Evolutionary conservation across 30 jellyfish, hydroid and myxozoan genomes (phyloP).

Genomic region (Mastigias papua): DNA sequence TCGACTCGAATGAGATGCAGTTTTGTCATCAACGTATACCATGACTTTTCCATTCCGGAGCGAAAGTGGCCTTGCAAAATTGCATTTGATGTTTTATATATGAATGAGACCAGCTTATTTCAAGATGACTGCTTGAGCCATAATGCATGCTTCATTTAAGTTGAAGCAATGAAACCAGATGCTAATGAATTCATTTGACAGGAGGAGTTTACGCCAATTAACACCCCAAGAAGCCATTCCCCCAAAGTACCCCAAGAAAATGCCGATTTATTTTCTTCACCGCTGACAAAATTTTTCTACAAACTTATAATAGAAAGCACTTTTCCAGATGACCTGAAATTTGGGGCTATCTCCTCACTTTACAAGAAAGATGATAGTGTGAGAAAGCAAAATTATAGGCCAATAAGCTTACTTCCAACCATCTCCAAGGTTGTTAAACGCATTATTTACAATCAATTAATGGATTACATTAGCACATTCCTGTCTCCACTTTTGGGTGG

Average conservation of each 20-base stretch:
- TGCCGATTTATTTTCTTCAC: not conserved
- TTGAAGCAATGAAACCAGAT: too few relatives aligned
- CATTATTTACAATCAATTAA: conserved; percentile 1
- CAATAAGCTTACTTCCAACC: not conserved
- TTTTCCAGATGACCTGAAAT: not conserved
- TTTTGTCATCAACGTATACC: too few relatives aligned
- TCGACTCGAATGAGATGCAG: too few relatives aligned
- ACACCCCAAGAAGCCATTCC: not conserved
- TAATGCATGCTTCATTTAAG: too few relatives aligned
- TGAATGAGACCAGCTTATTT: too few relatives aligned
- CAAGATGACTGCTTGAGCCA: too few relatives aligned
- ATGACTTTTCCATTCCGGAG: too few relatives aligned
- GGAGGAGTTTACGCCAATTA: too few relatives aligned
- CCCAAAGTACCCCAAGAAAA: not conserved
- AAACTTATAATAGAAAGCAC: not conserved
- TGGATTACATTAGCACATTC: conserved; percentile 7
- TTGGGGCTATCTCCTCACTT: not conserved
- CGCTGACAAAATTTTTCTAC: not conserved
- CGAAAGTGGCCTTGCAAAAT: too few relatives aligned
- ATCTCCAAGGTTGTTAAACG: conserved; percentile 23
- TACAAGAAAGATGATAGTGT: not conserved
- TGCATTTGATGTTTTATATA: too few relatives aligned
- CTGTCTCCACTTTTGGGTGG: conserved; percentile 26
- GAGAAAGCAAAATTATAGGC: not conserved
- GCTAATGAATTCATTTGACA: too few relatives aligned